Evolutionary conservation across 2,888 invertebrate species (phyloP).

Genomic region (Xestia xanthographa): DNA sequence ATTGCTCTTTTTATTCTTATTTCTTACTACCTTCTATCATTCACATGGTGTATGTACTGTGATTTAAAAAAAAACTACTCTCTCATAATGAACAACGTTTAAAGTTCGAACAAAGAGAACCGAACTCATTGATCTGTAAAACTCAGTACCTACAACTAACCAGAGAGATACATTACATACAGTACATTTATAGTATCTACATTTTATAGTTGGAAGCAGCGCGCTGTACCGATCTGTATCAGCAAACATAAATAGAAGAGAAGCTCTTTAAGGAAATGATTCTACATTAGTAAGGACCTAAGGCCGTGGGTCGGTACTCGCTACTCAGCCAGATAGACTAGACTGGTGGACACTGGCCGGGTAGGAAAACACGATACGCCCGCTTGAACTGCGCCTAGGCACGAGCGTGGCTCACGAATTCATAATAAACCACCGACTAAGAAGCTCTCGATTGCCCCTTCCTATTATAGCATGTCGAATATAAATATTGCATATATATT

Average conservation of each 20-base stretch:
- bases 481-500: neutral
- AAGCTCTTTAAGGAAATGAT: conserved; percentile 44
- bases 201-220: conserved; percentile 13
- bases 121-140: neutral
- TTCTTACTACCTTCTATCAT: conserved; percentile 6
- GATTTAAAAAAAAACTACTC: neutral
- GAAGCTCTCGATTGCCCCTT: conserved; percentile 64
- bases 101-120: neutral
- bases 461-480: conserved; percentile 23
- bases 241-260: conserved; percentile 21
- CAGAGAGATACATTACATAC: neutral
- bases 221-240: conserved; percentile 29
- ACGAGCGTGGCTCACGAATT: conserved; percentile 76
- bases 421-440: conserved; percentile 73
- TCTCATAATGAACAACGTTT: neutral
- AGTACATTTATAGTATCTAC: no score
- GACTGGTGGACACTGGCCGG: conserved; percentile 47
- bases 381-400: conserved; percentile 63
- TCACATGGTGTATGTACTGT: conserved; percentile 8
- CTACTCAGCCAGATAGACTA: conserved; percentile 50
- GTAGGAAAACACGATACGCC: conserved; percentile 59
- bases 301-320: conserved; percentile 51
- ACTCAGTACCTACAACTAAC: neutral
- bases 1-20: conserved; percentile 50
- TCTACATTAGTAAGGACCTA: conserved; percentile 55